Percentiles rank a stretch among this genome's conserved stretches.
These are phyloP conservation scores for Diceros bicornis DNA, from an alignment of 2,797 vertebrate species.

Conservation along the genomic window DNA sequence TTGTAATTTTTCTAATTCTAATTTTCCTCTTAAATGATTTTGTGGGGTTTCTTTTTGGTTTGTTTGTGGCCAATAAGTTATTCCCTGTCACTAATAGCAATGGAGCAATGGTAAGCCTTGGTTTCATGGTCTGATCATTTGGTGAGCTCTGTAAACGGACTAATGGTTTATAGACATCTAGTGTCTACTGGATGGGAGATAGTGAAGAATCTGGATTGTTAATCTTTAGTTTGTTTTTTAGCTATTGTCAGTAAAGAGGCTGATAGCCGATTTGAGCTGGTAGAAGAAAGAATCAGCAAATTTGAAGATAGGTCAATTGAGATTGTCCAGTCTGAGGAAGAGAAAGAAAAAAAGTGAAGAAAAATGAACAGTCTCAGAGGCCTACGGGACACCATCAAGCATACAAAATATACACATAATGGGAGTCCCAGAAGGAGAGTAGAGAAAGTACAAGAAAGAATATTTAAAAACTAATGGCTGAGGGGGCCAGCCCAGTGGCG, in stretches of 20 bases:
- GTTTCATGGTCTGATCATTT: not conserved
- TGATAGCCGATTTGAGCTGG: not conserved
- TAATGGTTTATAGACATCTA: not conserved
- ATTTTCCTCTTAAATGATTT: not conserved
- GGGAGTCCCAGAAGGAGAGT: not conserved
- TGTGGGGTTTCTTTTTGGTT: not conserved
- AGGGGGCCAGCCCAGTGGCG: not conserved
- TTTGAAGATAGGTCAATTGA: not conserved
- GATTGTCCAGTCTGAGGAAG: not conserved
- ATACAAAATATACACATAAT: not conserved
- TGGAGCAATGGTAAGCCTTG: not conserved
- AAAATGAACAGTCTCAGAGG: not conserved
- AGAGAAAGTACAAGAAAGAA: not conserved
- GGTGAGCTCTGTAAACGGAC: not conserved
- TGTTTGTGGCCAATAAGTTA: not conserved
- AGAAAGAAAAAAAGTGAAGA: not conserved
- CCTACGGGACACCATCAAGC: not conserved
- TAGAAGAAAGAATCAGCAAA: not conserved
- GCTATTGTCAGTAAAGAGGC: not conserved
- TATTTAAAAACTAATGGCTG: not conserved
- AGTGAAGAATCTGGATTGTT: not conserved
- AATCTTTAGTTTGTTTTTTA: too few relatives aligned
- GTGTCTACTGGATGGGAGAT: not conserved
- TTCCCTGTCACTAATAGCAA: not conserved
- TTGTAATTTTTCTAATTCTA: not conserved